phyloP scores from a whole-genome alignment of 2,113 vertebrate species.

The Spea bombifrons region DNA sequence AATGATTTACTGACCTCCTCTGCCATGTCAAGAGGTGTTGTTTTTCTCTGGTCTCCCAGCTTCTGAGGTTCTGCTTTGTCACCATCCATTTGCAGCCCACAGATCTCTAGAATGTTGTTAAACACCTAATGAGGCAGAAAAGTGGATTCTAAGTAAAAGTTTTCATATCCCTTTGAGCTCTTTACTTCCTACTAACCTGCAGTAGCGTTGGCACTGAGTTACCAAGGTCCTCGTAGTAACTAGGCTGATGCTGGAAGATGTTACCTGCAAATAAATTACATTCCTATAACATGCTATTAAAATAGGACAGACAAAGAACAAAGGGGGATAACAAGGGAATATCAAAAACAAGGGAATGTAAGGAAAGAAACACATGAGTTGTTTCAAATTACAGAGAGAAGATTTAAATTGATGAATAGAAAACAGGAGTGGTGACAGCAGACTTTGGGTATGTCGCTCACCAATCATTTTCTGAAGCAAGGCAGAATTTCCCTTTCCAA shows the following conservation, averaged over 20 bases:
- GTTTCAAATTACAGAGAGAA: background rate
- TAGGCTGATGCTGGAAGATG: slow-evolving; percentile 89
- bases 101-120: slow-evolving; percentile 77
- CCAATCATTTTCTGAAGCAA: slow-evolving; percentile 96
- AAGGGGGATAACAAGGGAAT: too few species aligned
- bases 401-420: too few species aligned
- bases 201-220: slow-evolving; percentile 85
- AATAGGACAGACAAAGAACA: background rate
- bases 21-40: slow-evolving; percentile 76
- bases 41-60: slow-evolving; percentile 67
- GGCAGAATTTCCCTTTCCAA: slow-evolving; percentile 85
- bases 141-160: background rate
- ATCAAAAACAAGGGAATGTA: too few species aligned
- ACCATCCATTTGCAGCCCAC: slow-evolving; percentile 79
- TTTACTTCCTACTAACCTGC: slow-evolving; percentile 65
- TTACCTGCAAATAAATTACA: slow-evolving; percentile 71
- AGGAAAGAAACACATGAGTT: too few species aligned
- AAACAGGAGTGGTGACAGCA: background rate
- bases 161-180: background rate
- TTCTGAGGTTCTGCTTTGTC: slow-evolving; percentile 76
- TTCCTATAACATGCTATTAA: background rate
- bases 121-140: slow-evolving; percentile 72
- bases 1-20: slow-evolving; percentile 69
- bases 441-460: slow-evolving; percentile 53
- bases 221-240: slow-evolving; percentile 85